Evolutionary conservation across 2,797 vertebrate species (phyloP).

Genomic region (Loriculus beryllinus): DNA sequence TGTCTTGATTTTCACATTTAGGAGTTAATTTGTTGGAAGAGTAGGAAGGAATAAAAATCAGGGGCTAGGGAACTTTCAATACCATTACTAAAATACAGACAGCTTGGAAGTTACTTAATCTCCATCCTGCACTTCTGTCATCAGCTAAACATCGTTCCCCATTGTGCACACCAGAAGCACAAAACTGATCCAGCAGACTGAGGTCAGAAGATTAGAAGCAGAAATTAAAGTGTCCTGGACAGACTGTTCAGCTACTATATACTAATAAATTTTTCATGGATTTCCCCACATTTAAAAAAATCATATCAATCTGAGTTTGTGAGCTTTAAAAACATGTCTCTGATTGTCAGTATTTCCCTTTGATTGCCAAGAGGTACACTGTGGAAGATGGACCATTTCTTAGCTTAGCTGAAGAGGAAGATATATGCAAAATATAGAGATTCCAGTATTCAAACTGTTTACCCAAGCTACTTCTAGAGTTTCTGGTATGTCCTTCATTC

Average conservation of each 20-base stretch:
- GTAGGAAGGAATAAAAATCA: slow-evolving; percentile 8
- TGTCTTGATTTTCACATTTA: slow-evolving; percentile 49
- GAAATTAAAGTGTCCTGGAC: slow-evolving; percentile 61
- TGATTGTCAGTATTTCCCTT: background rate
- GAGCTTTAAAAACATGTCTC: slow-evolving; percentile 10
- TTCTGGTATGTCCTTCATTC: background rate
- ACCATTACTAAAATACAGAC: slow-evolving; percentile 4
- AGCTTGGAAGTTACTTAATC: slow-evolving; percentile 43
- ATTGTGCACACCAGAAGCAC: slow-evolving; percentile 39
- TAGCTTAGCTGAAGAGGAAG: background rate
- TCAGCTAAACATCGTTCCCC: slow-evolving; percentile 43
- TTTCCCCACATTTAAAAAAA: background rate
- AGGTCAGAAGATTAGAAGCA: slow-evolving; percentile 57
- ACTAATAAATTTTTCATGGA: slow-evolving; percentile 53
- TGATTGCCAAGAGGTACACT: background rate
- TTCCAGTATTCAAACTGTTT: background rate
- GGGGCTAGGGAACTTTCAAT: background rate
- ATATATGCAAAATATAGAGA: background rate
- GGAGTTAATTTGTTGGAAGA: slow-evolving; percentile 26
- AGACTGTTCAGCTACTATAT: slow-evolving; percentile 49
- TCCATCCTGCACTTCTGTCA: slow-evolving; percentile 39
- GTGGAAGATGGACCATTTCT: background rate
- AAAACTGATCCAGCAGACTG: slow-evolving; percentile 62
- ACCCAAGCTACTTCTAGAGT: background rate
- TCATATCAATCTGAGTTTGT: slow-evolving; percentile 1